Evolutionary conservation across 1,140 invertebrate genomes (phyloP).

Genomic region (Sinonovacula constricta): DNA sequence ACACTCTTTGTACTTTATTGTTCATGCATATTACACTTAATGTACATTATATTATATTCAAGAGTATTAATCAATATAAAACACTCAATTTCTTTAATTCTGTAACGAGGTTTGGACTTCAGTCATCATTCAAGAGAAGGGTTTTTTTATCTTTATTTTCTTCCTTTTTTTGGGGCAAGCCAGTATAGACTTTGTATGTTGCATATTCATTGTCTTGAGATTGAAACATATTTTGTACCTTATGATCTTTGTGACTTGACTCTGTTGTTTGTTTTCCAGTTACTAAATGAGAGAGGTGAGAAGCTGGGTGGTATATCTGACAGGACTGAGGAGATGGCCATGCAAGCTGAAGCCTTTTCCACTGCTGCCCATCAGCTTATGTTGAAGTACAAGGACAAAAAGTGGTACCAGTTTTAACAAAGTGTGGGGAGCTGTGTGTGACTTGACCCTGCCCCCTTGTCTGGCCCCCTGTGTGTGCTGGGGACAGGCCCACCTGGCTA

Average conservation of each 20-base stretch:
- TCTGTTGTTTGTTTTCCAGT: too few species aligned
- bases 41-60: neutral
- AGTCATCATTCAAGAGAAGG: neutral
- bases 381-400: constrained; percentile 78
- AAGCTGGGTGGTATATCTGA: constrained; percentile 95
- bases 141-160: neutral
- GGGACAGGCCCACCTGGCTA: too few species aligned
- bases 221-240: too few species aligned
- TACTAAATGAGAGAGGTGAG: constrained; percentile 95
- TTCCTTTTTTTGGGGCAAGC: neutral
- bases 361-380: constrained; percentile 89
- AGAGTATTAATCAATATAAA: too few species aligned
- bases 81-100: neutral
- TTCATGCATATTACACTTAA: neutral
- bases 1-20: neutral
- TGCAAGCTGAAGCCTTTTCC: constrained; percentile 93
- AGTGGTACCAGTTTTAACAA: constrained; percentile 78
- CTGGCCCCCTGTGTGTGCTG: neutral
- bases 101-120: neutral
- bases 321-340: constrained; percentile 93
- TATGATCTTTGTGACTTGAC: too few species aligned
- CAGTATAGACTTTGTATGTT: too few species aligned
- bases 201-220: too few species aligned
- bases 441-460: neutral
- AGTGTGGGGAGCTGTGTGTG: too few species aligned